Base-by-base conservation (phyloP, 1,140 invertebrate species). In the Danaus melanippus region DNA sequence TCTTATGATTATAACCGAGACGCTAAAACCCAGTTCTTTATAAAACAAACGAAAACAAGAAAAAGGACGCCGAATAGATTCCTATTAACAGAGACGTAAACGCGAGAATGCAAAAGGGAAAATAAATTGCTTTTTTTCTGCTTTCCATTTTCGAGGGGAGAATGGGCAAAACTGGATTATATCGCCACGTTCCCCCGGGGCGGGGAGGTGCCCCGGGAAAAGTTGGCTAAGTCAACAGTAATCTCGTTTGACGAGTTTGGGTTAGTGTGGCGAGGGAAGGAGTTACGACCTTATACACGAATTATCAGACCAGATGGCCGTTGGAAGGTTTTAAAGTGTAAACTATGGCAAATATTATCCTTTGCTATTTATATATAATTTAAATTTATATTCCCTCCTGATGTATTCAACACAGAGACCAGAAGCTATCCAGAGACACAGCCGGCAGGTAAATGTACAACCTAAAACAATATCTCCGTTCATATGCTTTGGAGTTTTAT, bases 101-200 rank as follows among this genome's bases (percentile, higher is more conserved):
- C 10, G 21, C 17, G 43, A 21, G 54, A 50, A 62, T 61, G 50
- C 46, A 64, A 65, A 65, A 52, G 56, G 58, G 50, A 60, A 66
- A 70, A 73, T 66, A 74, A 76, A 65, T 75, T 70, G 61, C 56
- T 71, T 68, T 71, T 72, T 67, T 68, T 32, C 21, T 32, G 61
- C 57, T 61, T 67, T 63, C 58, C 59, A 67, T 76, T 73, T 59
- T 62, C 50, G 58, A 47, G 62, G 67, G 71, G 66, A 73, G 69
- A 74, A 72, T 65, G 70, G 64, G 66, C 49, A 55, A 78, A 79
- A 82, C 65, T 76, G 79, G 76, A 82, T 79, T 82, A 81, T 74
- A 69, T 71, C 71, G 71, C 64, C 55, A 43, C 60, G 12, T 58
- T 67, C 70, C 67, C 66, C 32, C 46, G 67, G 64, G 72, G 56